Evolutionary conservation across 2,797 vertebrate genomes (phyloP).

Genomic region (Trichosurus vulpecula): DNA sequence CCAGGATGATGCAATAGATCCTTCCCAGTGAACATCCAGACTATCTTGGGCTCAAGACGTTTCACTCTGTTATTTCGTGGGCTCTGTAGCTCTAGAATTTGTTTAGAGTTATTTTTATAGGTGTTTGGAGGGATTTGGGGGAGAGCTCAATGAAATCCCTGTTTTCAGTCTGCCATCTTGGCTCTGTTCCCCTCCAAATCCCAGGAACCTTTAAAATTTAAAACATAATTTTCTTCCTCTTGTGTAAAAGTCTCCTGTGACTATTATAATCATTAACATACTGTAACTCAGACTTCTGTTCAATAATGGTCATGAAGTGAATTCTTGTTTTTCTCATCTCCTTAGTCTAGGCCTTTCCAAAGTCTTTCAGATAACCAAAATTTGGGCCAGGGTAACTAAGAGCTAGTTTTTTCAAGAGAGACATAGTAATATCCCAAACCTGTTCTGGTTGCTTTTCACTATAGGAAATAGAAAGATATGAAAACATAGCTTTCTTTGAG

Average conservation of each 20-base stretch:
- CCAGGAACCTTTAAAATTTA: background rate
- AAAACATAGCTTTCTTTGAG: slow-evolving; percentile 34
- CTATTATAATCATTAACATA: slow-evolving; percentile 17
- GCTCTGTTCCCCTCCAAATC: too few relatives aligned
- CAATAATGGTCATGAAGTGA: background rate
- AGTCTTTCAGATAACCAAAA: background rate
- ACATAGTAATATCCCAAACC: background rate
- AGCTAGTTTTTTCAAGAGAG: slow-evolving; percentile 6
- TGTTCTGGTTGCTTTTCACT: background rate
- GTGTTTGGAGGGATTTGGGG: too few relatives aligned
- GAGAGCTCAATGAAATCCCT: too few relatives aligned
- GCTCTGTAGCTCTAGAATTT: too few relatives aligned
- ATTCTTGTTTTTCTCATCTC: background rate
- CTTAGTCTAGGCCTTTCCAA: background rate
- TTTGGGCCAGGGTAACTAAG: background rate
- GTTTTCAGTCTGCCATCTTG: too few relatives aligned
- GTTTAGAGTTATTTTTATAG: too few relatives aligned
- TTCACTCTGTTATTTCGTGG: too few relatives aligned
- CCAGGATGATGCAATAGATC: too few relatives aligned
- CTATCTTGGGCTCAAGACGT: too few relatives aligned
- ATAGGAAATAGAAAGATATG: background rate
- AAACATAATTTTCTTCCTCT: background rate
- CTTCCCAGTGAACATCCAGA: too few relatives aligned
- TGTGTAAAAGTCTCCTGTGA: background rate
- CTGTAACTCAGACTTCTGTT: background rate